phyloP scores from a whole-genome alignment of 2,888 invertebrate species.

The Lepetodrilus schrolli region DNA sequence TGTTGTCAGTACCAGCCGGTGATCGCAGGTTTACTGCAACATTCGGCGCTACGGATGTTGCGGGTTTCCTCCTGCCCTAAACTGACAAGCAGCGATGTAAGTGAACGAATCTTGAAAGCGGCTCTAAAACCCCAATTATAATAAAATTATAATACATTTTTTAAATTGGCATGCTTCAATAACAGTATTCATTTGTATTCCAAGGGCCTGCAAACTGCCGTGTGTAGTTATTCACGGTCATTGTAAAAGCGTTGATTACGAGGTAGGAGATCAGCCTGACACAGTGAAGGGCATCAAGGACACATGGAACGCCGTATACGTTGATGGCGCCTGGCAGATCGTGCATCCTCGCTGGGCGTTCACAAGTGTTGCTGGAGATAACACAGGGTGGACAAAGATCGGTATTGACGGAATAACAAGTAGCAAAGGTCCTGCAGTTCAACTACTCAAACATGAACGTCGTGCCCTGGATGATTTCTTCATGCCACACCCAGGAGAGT shows the following conservation, averaged over 20 bases:
- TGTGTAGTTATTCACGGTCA: conserved; percentile 62
- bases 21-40: too few species aligned
- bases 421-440: neutral
- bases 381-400: conserved; percentile 39
- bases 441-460: conserved; percentile 20
- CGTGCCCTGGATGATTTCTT: conserved; percentile 42
- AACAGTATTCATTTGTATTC: too few species aligned
- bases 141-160: too few species aligned
- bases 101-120: too few species aligned
- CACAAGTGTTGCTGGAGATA: conserved; percentile 38
- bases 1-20: too few species aligned
- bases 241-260: conserved; percentile 60
- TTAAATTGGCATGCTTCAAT: too few species aligned
- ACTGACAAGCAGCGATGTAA: too few species aligned
- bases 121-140: too few species aligned
- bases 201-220: conserved; percentile 58
- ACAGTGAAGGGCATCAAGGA: conserved; percentile 44
- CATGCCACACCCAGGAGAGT: conserved; percentile 45
- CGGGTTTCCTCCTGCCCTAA: too few species aligned
- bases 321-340: conserved; percentile 63
- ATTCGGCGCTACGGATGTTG: too few species aligned
- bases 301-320: conserved; percentile 65
- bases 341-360: conserved; percentile 65
- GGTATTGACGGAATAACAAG: conserved; percentile 31
- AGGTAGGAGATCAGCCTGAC: conserved; percentile 58